A percentile compares a stretch with the other conserved stretches of the same genome.
phyloP scores from a whole-genome alignment of 2,797 vertebrate species.

The Phyllotis vaccarum region DNA sequence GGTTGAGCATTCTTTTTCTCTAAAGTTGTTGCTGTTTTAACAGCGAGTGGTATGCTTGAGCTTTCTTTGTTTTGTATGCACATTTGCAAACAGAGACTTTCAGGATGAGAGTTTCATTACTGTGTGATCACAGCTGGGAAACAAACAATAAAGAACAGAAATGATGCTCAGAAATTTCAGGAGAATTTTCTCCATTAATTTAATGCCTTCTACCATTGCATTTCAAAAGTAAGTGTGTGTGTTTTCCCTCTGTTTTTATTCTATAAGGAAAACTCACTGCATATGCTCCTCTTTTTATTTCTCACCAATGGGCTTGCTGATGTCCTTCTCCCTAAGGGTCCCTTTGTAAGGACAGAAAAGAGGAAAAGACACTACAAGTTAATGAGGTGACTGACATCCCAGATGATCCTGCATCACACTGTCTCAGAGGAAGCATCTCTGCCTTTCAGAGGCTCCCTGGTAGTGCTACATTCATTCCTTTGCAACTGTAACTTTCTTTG shows the following conservation, averaged over 20 bases:
- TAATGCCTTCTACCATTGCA: not conserved
- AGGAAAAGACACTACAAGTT: not conserved
- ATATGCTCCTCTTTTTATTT: not conserved
- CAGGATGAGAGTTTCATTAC: conserved; percentile 10
- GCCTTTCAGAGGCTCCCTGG: not conserved
- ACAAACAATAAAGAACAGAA: conserved; percentile 18
- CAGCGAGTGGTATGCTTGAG: not conserved
- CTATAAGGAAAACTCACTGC: not conserved
- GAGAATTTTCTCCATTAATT: conserved; percentile 13
- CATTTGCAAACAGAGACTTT: conserved; percentile 8
- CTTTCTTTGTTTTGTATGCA: conserved; percentile 18
- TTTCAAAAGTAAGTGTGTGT: not conserved
- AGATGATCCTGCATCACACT: not conserved
- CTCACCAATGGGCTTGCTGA: not conserved
- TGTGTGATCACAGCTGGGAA: not conserved
- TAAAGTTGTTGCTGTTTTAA: not conserved
- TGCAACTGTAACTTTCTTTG: not conserved
- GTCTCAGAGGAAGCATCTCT: not conserved
- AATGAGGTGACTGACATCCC: not conserved
- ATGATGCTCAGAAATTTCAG: not conserved
- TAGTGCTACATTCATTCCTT: not conserved
- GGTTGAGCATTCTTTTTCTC: not conserved
- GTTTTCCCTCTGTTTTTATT: conserved; percentile 1
- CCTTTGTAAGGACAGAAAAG: not conserved
- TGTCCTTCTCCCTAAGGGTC: not conserved